phyloP scores from a whole-genome alignment of 2,888 invertebrate species.

The Tiliacea aurago region DNA sequence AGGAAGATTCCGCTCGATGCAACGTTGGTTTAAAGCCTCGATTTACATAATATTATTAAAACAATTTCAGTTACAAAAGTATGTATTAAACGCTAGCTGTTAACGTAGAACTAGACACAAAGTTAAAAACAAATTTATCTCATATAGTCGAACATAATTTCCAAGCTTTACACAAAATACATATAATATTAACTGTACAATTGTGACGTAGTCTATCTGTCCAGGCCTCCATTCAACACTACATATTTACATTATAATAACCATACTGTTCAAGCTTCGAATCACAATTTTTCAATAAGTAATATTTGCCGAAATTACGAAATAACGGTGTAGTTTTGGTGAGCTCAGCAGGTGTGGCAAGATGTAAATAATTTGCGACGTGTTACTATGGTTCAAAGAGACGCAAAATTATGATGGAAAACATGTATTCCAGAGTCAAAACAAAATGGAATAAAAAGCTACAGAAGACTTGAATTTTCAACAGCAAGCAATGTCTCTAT shows the following conservation, averaged over 20 bases:
- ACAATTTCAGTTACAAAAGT: constrained; percentile 59
- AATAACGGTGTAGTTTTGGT: constrained; percentile 66
- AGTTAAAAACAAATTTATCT: constrained; percentile 78
- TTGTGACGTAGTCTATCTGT: constrained; percentile 84
- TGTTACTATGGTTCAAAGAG: background rate
- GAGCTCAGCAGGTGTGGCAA: constrained; percentile 55
- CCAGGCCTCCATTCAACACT: constrained; percentile 86
- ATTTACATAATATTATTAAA: constrained; percentile 51
- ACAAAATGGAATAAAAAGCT: constrained; percentile 3
- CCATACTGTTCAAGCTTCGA: constrained; percentile 72
- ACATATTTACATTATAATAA: constrained; percentile 83
- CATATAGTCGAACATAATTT: constrained; percentile 85
- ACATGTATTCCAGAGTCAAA: background rate
- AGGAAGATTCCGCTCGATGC: constrained; percentile 62
- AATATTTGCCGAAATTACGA: constrained; percentile 78
- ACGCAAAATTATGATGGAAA: background rate
- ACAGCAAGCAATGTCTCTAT: background rate
- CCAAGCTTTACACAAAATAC: constrained; percentile 79
- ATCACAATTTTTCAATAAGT: constrained; percentile 79
- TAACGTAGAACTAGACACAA: constrained; percentile 59
- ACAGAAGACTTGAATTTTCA: background rate
- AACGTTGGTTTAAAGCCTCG: constrained; percentile 61
- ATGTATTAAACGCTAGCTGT: constrained; percentile 56
- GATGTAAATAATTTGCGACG: constrained; percentile 9
- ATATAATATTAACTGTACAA: constrained; percentile 68